Percentiles rank a stretch among this genome's conserved stretches.
Conservation (phyloP, 2,888 invertebrate species). For the Eretmocerus hayati region DNA sequence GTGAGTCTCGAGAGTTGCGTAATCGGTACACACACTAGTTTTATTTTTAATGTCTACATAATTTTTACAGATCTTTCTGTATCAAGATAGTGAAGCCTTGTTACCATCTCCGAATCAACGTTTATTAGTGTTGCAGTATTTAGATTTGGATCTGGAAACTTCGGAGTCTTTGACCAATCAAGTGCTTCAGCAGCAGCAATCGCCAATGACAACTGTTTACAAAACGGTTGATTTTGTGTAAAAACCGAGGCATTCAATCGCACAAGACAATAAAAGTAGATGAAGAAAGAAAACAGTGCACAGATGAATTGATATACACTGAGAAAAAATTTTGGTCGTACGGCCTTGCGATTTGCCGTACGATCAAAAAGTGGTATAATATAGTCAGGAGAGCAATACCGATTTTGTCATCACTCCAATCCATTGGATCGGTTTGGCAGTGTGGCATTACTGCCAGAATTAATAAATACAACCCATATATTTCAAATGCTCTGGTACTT, state of each 20-base stretch:
- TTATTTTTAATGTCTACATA: too few species aligned
- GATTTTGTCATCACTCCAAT: too few species aligned
- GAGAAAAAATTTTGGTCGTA: too few species aligned
- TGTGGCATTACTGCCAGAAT: too few species aligned
- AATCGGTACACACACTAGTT: too few species aligned
- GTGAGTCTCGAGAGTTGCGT: too few species aligned
- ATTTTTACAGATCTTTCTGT: conserved; percentile 35
- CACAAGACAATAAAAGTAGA: conserved; percentile 74
- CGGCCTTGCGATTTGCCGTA: too few species aligned
- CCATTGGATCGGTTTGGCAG: too few species aligned
- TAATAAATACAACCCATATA: too few species aligned
- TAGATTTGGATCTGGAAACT: conserved; percentile 75
- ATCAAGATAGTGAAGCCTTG: conserved; percentile 38
- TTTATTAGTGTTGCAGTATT: conserved; percentile 62
- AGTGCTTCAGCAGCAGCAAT: conserved; percentile 42
- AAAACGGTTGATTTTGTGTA: conserved; percentile 88
- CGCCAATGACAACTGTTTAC: conserved; percentile 61
- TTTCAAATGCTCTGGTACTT: too few species aligned
- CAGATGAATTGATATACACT: conserved; percentile 44
- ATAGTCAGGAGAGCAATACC: too few species aligned
- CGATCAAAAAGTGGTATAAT: too few species aligned
- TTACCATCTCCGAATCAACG: conserved; percentile 35
- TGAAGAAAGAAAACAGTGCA: conserved; percentile 54
- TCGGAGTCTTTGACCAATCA: conserved; percentile 44
- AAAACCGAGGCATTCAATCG: conserved; percentile 90